These are phyloP conservation scores for Potorous gilbertii DNA, from an alignment of 2,797 vertebrate genomes.

Conservation along the genomic window DNA sequence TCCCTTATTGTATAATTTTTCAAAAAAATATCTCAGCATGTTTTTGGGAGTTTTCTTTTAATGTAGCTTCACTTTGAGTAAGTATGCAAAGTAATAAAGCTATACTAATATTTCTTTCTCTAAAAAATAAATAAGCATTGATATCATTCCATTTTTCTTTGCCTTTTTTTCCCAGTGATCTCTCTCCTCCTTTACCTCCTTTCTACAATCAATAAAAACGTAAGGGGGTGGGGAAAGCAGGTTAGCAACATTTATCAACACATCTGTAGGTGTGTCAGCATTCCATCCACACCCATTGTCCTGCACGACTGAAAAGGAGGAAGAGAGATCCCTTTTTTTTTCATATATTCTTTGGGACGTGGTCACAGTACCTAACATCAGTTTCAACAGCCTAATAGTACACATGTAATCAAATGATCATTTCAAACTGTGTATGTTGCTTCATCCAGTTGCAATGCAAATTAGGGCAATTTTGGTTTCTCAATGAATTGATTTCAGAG, in stretches of 20 bases:
- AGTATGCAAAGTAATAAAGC: background rate
- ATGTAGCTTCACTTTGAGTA: background rate
- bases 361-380: background rate
- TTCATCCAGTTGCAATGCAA: background rate
- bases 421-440: background rate
- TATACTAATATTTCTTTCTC: no score
- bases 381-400: background rate
- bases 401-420: background rate
- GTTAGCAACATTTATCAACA: background rate
- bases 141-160: no score
- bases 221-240: background rate
- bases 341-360: background rate
- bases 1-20: background rate
- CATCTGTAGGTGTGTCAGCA: background rate
- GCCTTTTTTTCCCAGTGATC: no score
- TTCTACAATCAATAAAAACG: background rate
- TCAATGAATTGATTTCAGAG: background rate
- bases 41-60: background rate
- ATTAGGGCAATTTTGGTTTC: background rate
- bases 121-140: no score
- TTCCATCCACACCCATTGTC: background rate
- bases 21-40: background rate
- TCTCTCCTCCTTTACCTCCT: no score
- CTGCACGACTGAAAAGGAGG: background rate
- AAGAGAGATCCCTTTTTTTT: background rate